phyloP scores from a whole-genome alignment of 2,113 vertebrate species.

The Corvus moneduloides region DNA sequence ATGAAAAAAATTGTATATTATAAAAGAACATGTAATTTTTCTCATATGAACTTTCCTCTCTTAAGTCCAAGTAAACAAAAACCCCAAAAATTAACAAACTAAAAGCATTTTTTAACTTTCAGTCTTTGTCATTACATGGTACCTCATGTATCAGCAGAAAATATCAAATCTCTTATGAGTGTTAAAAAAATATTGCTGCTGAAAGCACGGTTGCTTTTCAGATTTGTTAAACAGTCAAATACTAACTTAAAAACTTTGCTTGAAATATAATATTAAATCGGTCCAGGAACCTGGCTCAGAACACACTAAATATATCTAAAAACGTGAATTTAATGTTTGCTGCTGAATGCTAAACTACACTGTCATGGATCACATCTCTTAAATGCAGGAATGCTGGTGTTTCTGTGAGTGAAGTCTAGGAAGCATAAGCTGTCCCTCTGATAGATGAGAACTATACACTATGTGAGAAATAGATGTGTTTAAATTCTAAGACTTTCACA shows the following conservation, averaged over 20 bases:
- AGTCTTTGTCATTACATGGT: background rate
- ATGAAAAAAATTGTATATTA: background rate
- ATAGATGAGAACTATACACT: background rate
- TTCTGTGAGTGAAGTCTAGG: background rate
- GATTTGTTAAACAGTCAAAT: background rate
- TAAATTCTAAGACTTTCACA: background rate
- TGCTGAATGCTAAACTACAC: background rate
- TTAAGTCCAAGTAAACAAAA: background rate
- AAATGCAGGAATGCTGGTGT: background rate
- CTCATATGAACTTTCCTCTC: background rate
- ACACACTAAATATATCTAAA: background rate
- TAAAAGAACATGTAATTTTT: background rate
- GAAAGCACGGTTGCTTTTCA: background rate
- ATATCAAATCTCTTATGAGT: background rate
- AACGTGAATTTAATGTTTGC: background rate
- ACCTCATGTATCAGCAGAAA: background rate
- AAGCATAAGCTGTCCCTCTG: fast-evolving
- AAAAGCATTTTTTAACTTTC: background rate
- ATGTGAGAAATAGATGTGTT: background rate
- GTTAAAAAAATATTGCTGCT: background rate
- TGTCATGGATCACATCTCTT: background rate
- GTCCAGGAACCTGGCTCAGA: background rate
- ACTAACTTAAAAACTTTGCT: background rate
- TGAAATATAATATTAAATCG: background rate
- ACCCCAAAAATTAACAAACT: background rate